Base-by-base conservation (phyloP, 1,140 invertebrate genomes). In the Zaprionus tsacasi region DNA sequence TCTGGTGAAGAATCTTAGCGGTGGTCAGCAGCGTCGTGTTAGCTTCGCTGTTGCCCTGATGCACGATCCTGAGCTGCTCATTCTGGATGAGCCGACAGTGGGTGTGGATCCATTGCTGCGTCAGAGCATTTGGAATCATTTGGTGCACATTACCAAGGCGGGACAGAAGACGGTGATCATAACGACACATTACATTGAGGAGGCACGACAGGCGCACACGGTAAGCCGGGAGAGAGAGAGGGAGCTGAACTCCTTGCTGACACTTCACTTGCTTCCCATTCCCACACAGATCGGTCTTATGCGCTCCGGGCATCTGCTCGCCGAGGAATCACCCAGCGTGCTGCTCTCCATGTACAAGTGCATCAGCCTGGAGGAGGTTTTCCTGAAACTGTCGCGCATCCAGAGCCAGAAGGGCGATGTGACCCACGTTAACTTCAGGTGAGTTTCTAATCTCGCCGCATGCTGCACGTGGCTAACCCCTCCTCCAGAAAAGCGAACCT, bases 11-110 rank as follows among this genome's bases (percentile, higher is more conserved):
- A 97, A 98, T 93, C 95, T 98, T 17, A 98, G 98, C 93, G 98
- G 98, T 80, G 98, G 98, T 30, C 98, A 99, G 93, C 97, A 98
- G 89, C 94, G 98, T 43, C 94, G 98, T 73, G 97, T 98, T 0
- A 98, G 97, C 6, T 98, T 99, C 86, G 97, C 98, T 0, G 96
- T 98, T 21, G 98, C 98, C 3, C 93, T 99, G 6, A 96, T 99
- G 94, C 97, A 99, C 83, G 97, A 98, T 93, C 98, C 98, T 0
- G 96, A 98, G 92, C 94, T 99, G 15, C 93, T 99, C 13, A 98
- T 99, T 89, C 94, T 99, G 12, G 98, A 99, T 91, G 98, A 99
- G 92, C 98, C 98, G 0, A 99, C 98, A 0, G 98, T 99, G 17
- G 98, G 98, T 25, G 97, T 99, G 21, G 98, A 99, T 94, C 97